phyloP scores from a whole-genome alignment of 2,113 vertebrate genomes.

The Clarias gariepinus region DNA sequence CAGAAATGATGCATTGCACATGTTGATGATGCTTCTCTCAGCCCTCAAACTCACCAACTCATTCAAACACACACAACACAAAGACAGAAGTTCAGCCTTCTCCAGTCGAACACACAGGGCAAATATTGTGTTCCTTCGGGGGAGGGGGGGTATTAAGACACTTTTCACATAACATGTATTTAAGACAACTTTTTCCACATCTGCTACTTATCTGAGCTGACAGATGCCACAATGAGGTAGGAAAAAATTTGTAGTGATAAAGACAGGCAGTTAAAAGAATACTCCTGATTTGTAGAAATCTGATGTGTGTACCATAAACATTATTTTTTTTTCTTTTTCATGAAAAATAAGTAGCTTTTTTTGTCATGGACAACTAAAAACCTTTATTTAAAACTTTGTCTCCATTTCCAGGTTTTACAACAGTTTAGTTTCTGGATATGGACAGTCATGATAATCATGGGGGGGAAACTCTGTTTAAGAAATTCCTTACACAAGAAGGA shows the following conservation, averaged over 20 bases:
- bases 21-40: constrained; percentile 37
- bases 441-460: background rate
- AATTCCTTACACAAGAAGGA: background rate
- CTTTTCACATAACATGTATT: too few relatives aligned
- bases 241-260: background rate
- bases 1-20: constrained; percentile 59
- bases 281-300: background rate
- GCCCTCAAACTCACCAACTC: constrained; percentile 40
- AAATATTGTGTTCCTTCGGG: background rate
- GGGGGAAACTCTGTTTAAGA: too few relatives aligned
- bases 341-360: too few relatives aligned
- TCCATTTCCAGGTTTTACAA: background rate
- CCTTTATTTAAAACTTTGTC: background rate
- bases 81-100: constrained; percentile 36
- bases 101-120: constrained; percentile 30
- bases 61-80: constrained; percentile 33
- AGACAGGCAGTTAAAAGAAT: background rate
- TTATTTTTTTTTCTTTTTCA: too few relatives aligned
- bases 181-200: background rate
- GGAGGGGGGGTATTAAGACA: background rate
- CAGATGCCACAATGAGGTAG: constrained; percentile 24
- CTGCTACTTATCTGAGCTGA: constrained; percentile 20
- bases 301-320: background rate
- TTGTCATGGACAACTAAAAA: too few relatives aligned
- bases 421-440: too few relatives aligned